Evolutionary conservation across 2,113 vertebrate species (phyloP).

Genomic region (Sorex fumeus): DNA sequence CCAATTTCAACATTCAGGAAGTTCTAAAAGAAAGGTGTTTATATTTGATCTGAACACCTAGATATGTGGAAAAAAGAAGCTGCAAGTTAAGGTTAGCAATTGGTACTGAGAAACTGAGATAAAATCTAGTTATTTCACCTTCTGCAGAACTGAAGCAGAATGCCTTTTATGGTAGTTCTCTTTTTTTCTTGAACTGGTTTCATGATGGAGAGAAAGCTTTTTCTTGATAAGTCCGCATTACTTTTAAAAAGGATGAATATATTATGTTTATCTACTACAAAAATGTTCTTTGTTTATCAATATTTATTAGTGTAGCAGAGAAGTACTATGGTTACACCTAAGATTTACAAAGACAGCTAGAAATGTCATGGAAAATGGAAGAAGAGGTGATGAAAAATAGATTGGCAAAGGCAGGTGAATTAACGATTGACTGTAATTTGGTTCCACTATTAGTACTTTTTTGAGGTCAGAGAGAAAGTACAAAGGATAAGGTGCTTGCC

Average conservation of each 20-base stretch:
- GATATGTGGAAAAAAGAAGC: not conserved
- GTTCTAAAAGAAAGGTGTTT: not conserved
- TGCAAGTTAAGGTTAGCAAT: not conserved
- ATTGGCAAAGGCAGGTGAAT: not conserved
- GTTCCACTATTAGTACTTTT: not conserved
- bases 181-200: constrained; percentile 13
- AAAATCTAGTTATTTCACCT: constrained; percentile 9
- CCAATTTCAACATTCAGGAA: constrained; percentile 7
- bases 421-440: constrained; percentile 28
- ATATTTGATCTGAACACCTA: not conserved
- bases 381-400: not conserved
- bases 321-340: not conserved
- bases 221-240: not conserved
- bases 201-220: not conserved
- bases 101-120: constrained; percentile 9
- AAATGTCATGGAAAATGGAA: not conserved
- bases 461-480: too few relatives aligned
- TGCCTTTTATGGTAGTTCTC: not conserved
- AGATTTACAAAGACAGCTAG: not conserved
- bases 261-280: not conserved
- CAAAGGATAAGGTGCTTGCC: too few relatives aligned
- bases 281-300: not conserved
- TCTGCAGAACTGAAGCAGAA: not conserved
- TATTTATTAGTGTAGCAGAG: not conserved
- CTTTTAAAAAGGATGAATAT: constrained; percentile 41